Evolutionary conservation across 1,140 invertebrate genomes (phyloP), one percentile per base, ranked within the genome.

Genomic region (Drosophila tropicalis): DNA sequence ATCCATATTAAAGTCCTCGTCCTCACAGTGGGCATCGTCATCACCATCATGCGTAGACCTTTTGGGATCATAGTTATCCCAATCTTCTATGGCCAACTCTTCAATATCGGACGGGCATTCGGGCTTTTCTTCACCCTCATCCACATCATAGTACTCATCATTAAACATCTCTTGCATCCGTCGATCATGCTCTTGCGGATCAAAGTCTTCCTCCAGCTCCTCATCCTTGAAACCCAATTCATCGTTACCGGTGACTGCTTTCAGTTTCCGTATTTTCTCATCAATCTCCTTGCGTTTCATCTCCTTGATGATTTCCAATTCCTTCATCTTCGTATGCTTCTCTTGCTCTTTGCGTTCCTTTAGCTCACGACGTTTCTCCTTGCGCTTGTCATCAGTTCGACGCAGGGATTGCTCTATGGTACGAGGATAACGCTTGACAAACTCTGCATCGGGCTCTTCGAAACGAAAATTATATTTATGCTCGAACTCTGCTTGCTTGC

Each of bases 391-490:
- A 90, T 98, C 96, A 81, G 96, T 96, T 25, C 94, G 94, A 34
- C 98, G 94, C 62, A 99, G 92, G 3, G 97, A 96, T 92, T 96
- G 95, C 72, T 96, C 95, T 76, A 99, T 94, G 0, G 96, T 98
- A 79, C 98, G 94, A 1, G 98, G 98, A 94, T 97, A 99, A 15
- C 96, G 93, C 93, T 98, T 98, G 17, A 98, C 94, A 94, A 98
- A 98, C 81, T 99, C 97, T 60, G 96, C 94, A 93, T 99, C 98
- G 0, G 98, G 98, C 92, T 99, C 98, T 93, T 99, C 98, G 93
- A 96, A 99, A 78, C 98, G 94, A 92, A 98, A 99, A 93, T 99
- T 99, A 90, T 96, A 99, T 87, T 99, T 98, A 36, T 97, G 94
- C 89, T 99, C 98, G 94, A 99, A 99, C 92, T 96, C 94, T 55